Conservation (phyloP, 2,113 vertebrate genomes). For the Chlamydotis undulata region DNA sequence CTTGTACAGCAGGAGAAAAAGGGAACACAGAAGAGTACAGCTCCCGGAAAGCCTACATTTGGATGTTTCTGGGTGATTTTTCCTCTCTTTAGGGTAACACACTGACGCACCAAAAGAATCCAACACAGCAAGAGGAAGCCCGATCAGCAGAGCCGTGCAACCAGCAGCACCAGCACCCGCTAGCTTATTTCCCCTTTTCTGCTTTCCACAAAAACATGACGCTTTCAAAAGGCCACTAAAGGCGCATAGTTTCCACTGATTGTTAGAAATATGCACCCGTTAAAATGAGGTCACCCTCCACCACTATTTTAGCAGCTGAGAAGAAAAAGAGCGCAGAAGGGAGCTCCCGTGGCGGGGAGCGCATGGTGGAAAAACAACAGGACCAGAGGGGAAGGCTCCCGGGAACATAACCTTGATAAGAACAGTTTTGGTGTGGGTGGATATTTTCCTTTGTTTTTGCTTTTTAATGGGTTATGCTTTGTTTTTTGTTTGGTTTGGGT, state of each 20-base stretch:
- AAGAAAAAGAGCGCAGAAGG: constrained; percentile 42
- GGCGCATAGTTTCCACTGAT: constrained; percentile 56
- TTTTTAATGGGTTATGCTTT: too few species aligned
- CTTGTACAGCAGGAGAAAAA: background rate
- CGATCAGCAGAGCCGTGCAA: background rate
- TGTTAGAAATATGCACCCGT: constrained; percentile 55
- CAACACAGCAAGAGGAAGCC: background rate
- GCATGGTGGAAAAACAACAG: constrained; percentile 6
- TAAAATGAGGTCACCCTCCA: constrained; percentile 56
- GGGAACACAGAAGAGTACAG: background rate
- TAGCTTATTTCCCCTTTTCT: constrained; percentile 15
- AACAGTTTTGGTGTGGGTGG: background rate
- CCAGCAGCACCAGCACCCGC: background rate
- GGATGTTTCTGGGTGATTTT: background rate
- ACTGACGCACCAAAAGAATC: background rate
- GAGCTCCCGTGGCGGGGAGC: background rate
- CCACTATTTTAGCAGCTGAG: constrained; percentile 39
- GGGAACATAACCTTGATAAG: constrained; percentile 15
- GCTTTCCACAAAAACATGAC: constrained; percentile 36
- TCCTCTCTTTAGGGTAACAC: background rate
- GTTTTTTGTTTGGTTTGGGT: background rate
- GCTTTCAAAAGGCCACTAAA: constrained; percentile 29
- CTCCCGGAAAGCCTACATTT: background rate
- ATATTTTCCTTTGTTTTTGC: background rate
- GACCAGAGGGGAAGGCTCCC: background rate